Base-by-base conservation (phyloP, 2,113 vertebrate genomes). In the Daubentonia madagascariensis region DNA sequence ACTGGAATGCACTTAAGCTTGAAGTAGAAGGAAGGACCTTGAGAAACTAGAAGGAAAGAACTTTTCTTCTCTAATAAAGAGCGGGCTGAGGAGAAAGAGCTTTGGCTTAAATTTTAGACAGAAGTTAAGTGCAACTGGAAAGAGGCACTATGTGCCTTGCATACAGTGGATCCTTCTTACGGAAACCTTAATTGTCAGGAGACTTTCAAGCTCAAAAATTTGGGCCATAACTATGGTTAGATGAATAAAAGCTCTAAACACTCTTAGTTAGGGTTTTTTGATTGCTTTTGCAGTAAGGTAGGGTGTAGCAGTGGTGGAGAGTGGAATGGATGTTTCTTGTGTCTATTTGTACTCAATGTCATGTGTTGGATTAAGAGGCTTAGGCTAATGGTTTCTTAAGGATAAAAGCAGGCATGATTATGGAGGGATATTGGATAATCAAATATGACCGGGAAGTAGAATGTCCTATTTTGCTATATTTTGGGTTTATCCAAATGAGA, bases 401-500 rank as follows among this genome's bases (percentile, higher is more conserved):
- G 40, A 72, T 90, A 86, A 92, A 97, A 80, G 63, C 52, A 92
- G 76, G 68, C 92, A 16, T 92, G 73, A 75, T 75, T 97, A 95
- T 80, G 37, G 75, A 91, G 54, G 25, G 7, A 87, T 97, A 96
- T 85, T 96, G 73, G 35, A 95, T 67, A 84, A 90, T 91, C 75
- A 79, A 61, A 89, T 94, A 92, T 59, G 75, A 61, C 86, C 73
- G 92, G 75, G 92, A 96, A 90, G 75, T 81, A 84, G 90, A 94
- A 96, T 73, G 84, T 96, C 68, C 87, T 94, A 35, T 79, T 96
- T 97, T 83, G 63, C 95, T 92, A 0, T 87, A 85, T 87, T 96
- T 98, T 96, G 32, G 57, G 75, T 96, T 92, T 67, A 92, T 87
- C 85, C 63, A 87, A 63, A 85, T 96, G 40, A 87, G 79, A 95